Percentiles rank a stretch among this genome's conserved stretches.
Conservation (phyloP, 2,113 vertebrate genomes). For the Saimiri boliviensis region DNA sequence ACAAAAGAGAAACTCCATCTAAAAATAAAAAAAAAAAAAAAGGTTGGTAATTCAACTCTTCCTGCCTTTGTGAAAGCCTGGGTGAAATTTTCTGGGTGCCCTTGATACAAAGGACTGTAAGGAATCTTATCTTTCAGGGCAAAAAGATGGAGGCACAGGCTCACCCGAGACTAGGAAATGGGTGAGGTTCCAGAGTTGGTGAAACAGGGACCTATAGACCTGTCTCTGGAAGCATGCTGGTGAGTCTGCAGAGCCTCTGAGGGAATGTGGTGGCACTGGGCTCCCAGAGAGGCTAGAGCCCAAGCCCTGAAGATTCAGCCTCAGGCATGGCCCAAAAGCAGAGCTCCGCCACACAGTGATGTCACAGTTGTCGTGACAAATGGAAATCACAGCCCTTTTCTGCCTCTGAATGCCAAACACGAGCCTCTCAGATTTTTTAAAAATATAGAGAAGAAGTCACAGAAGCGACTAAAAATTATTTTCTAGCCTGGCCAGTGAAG, state of each 20-base stretch:
- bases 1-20: no score
- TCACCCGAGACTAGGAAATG: background rate
- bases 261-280: fast-evolving
- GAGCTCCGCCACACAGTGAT: fast-evolving
- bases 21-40: no score
- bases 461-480: background rate
- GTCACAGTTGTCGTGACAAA: background rate
- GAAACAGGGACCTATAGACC: background rate
- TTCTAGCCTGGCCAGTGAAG: background rate
- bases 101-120: background rate
- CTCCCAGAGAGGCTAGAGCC: background rate
- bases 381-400: background rate
- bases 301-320: background rate
- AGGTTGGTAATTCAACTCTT: background rate
- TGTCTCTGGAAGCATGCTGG: background rate
- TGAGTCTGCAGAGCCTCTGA: background rate
- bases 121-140: fast-evolving
- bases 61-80: background rate
- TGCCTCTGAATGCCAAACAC: background rate
- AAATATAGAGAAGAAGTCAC: background rate
- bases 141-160: background rate
- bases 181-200: background rate
- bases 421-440: background rate
- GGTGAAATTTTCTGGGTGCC: background rate
- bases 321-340: background rate